These are phyloP conservation scores for Epizoanthus ramosus DNA, from an alignment of 92 coral and sea anemone genomes.

Conservation along the genomic window DNA sequence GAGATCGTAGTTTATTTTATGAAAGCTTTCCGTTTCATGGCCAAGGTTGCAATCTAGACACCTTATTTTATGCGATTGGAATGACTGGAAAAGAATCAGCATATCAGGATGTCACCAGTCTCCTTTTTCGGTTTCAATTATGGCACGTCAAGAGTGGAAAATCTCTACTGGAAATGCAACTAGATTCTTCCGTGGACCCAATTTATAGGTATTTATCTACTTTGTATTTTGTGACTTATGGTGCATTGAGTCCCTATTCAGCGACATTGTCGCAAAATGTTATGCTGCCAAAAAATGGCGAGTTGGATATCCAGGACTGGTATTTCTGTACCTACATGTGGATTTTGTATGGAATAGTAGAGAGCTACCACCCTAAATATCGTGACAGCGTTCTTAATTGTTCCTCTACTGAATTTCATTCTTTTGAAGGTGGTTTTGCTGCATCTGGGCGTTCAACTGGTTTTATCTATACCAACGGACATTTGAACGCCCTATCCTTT, in stretches of 20 bases:
- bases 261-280: neutral
- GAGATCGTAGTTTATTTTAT: too few relatives aligned
- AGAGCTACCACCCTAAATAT: too few relatives aligned
- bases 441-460: neutral
- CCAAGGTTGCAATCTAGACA: too few relatives aligned
- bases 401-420: neutral
- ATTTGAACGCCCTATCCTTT: neutral
- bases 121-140: neutral
- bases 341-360: neutral
- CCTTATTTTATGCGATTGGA: too few relatives aligned
- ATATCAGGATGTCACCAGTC: neutral
- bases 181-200: neutral
- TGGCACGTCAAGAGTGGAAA: conserved; percentile 8
- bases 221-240: neutral
- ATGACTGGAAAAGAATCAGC: too few relatives aligned
- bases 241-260: neutral
- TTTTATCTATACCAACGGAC: neutral
- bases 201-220: neutral
- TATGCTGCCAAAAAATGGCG: too few relatives aligned
- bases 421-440: neutral
- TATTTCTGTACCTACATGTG: neutral
- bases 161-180: neutral
- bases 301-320: neutral
- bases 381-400: too few relatives aligned
- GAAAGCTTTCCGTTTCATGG: too few relatives aligned